A percentile compares a stretch with the other conserved stretches of the same genome.
Evolutionary conservation across 2,888 invertebrate species (phyloP).

Genomic region (Stenolophus ochropezus): DNA sequence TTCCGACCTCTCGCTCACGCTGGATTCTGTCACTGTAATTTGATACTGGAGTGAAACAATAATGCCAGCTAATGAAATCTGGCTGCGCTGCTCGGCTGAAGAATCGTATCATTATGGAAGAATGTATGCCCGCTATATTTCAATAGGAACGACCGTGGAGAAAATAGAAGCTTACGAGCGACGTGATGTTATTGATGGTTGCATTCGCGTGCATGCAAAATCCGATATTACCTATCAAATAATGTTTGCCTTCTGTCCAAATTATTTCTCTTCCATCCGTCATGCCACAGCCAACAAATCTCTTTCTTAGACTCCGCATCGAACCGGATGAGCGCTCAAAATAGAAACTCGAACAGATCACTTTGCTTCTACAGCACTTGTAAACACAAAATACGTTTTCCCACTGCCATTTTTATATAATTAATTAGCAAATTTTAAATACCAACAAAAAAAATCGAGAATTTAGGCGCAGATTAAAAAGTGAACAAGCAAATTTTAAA

Average conservation of each 20-base stretch:
- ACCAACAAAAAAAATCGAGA: no score
- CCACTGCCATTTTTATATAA: no score
- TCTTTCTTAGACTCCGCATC: no score
- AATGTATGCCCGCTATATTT: conserved; percentile 4
- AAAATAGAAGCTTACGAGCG: conserved; percentile 35
- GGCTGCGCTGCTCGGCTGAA: neutral
- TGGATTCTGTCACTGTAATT: neutral
- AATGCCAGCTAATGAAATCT: neutral
- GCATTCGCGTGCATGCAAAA: conserved; percentile 13
- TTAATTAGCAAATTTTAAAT: no score
- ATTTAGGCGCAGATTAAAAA: no score
- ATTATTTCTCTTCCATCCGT: conserved; percentile 4
- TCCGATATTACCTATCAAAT: conserved; percentile 35
- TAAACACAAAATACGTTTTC: no score
- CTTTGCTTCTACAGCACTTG: no score
- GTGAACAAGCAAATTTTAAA: no score
- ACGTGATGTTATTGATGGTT: conserved; percentile 34
- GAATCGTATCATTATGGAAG: conserved; percentile 10
- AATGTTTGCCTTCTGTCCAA: conserved; percentile 21
- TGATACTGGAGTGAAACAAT: neutral
- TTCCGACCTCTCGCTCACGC: neutral
- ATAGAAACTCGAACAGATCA: no score
- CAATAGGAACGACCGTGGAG: conserved; percentile 1
- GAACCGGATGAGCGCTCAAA: no score
- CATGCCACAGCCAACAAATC: no score